Evolutionary conservation across 2,797 vertebrate species (phyloP).

Genomic region (Allobates femoralis): DNA sequence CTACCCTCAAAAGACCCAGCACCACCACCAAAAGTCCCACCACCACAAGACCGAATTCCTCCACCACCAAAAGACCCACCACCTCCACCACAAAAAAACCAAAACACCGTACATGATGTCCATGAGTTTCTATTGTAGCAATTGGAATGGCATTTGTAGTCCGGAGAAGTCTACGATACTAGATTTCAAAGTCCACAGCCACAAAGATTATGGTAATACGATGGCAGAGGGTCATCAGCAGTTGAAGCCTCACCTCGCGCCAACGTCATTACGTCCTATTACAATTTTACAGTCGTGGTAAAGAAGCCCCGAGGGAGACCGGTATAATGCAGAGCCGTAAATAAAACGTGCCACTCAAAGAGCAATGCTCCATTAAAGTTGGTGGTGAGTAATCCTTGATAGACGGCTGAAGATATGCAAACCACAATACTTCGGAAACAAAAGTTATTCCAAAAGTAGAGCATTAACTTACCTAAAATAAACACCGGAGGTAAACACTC

Average conservation of each 20-base stretch:
- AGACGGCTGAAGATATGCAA: background rate
- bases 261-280: no score
- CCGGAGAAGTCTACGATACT: no score
- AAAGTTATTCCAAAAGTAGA: background rate
- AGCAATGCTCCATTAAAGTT: background rate
- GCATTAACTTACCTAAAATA: constrained; percentile 13
- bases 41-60: no score
- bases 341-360: background rate
- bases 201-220: background rate
- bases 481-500: constrained; percentile 18
- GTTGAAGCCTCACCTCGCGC: background rate
- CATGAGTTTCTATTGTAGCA: no score
- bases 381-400: background rate
- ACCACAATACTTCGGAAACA: constrained; percentile 15
- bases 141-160: no score
- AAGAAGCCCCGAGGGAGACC: background rate
- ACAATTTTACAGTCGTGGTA: background rate
- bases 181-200: background rate
- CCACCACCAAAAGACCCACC: no score
- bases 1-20: no score
- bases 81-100: no score
- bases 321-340: background rate
- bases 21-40: no score
- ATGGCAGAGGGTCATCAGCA: background rate
- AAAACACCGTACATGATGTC: no score